Conservation (phyloP, 2,888 invertebrate species). For the Andrena camellia region DNA sequence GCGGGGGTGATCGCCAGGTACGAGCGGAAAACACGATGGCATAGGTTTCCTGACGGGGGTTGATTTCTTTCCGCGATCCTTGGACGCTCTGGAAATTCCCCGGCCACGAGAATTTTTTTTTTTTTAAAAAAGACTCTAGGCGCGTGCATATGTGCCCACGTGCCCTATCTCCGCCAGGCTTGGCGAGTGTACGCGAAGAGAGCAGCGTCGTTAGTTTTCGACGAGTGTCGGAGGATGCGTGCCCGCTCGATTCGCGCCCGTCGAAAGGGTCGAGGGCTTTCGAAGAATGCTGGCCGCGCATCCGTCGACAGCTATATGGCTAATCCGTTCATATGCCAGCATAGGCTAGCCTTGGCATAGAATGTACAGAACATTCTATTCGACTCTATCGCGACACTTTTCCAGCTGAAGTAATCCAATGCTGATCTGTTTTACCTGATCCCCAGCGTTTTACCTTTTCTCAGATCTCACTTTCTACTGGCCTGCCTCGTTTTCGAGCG, state of each 20-base stretch:
- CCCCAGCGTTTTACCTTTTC: not conserved
- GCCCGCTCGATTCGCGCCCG: not conserved
- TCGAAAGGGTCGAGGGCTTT: constrained; percentile 26
- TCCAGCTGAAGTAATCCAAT: not conserved
- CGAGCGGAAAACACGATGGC: no score
- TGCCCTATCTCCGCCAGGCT: constrained; percentile 25
- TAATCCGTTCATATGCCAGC: constrained; percentile 3
- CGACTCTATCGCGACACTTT: constrained; percentile 9
- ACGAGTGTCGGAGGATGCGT: not conserved
- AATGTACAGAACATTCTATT: not conserved
- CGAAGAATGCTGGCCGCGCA: constrained; percentile 3
- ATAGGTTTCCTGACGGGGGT: not conserved
- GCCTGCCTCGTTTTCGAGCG: not conserved
- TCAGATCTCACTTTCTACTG: not conserved
- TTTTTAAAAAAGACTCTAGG: not conserved
- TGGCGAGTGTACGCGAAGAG: not conserved
- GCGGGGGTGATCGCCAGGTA: no score
- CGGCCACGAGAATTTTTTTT: not conserved
- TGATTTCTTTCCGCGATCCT: not conserved
- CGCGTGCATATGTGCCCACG: not conserved
- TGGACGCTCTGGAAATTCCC: not conserved
- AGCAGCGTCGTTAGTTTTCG: not conserved
- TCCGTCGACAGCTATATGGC: not conserved
- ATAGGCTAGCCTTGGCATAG: not conserved
- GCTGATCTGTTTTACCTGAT: not conserved